Conservation (phyloP, 2,888 invertebrate species). For the Ormyrus pomaceus region DNA sequence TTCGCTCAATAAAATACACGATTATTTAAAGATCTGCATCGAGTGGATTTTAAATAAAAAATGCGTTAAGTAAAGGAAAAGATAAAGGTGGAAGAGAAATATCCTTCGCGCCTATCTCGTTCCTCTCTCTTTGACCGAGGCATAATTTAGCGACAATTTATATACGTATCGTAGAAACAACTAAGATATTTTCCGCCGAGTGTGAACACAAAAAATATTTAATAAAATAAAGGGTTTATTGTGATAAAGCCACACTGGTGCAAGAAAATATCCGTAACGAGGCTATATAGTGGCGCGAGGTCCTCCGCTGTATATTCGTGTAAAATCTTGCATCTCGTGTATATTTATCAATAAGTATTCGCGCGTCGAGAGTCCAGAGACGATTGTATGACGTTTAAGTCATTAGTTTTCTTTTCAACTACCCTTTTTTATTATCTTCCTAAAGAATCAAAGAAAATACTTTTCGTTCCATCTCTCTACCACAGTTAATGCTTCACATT, state of each 20-base stretch:
- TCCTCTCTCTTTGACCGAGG: conserved; percentile 57
- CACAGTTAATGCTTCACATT: conserved; percentile 40
- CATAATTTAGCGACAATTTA: conserved; percentile 56
- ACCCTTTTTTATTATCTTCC: conserved; percentile 13
- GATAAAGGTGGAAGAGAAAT: conserved; percentile 32
- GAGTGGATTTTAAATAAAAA: conserved; percentile 21
- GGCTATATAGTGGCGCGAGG: conserved; percentile 54
- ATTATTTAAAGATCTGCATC: conserved; percentile 40
- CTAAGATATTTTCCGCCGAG: conserved; percentile 48
- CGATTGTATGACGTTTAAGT: conserved; percentile 36
- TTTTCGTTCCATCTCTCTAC: conserved; percentile 32
- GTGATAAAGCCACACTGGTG: conserved; percentile 45
- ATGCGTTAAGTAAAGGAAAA: conserved; percentile 16
- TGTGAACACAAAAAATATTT: conserved; percentile 29
- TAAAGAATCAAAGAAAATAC: neutral
- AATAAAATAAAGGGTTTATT: conserved; percentile 32
- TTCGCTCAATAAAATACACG: conserved; percentile 57
- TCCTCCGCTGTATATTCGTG: conserved; percentile 53
- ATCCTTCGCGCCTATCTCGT: conserved; percentile 54
- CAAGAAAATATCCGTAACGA: conserved; percentile 46
- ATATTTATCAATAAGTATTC: conserved; percentile 48
- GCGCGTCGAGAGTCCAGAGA: conserved; percentile 39
- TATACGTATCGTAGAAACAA: conserved; percentile 52
- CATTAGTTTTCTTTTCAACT: conserved; percentile 17
- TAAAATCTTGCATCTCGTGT: conserved; percentile 52